phyloP scores from a whole-genome alignment of 2,113 vertebrate species.

The Nymphicus hollandicus region DNA sequence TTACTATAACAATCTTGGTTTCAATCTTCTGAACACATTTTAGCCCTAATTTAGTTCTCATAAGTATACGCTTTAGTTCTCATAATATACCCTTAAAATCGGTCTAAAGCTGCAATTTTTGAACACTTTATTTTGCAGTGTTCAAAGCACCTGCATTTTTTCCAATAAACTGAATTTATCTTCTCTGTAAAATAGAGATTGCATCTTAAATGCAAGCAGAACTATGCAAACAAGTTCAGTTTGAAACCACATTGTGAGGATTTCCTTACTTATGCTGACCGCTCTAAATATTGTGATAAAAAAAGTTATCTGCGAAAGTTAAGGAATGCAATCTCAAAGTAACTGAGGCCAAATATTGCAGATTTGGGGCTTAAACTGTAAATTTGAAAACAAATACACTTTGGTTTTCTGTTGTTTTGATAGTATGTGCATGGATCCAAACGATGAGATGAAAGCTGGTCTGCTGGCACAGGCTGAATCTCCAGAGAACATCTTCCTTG shows the following conservation, averaged over 20 bases:
- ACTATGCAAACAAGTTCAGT: not conserved
- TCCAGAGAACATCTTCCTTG: constrained; percentile 77
- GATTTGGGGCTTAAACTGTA: not conserved
- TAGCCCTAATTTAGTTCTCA: not conserved
- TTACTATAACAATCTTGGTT: not conserved
- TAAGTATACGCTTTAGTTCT: not conserved
- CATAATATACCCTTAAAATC: not conserved
- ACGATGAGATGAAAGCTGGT: constrained; percentile 89
- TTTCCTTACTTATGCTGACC: not conserved
- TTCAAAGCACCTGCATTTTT: not conserved
- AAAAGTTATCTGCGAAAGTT: not conserved
- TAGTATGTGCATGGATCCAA: constrained; percentile 91
- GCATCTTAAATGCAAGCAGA: not conserved
- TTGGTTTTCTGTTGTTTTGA: not conserved
- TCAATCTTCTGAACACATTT: not conserved
- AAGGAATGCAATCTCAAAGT: not conserved
- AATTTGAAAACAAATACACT: not conserved
- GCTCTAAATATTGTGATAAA: not conserved
- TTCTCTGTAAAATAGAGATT: not conserved
- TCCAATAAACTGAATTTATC: not conserved
- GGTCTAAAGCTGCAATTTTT: not conserved
- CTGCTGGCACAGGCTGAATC: constrained; percentile 90
- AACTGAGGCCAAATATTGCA: not conserved
- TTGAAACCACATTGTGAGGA: not conserved
- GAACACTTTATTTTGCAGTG: not conserved